Evolutionary conservation across 2,113 vertebrate species (phyloP), one percentile per base, ranked within the genome.

Genomic region (Podocnemis expansa): DNA sequence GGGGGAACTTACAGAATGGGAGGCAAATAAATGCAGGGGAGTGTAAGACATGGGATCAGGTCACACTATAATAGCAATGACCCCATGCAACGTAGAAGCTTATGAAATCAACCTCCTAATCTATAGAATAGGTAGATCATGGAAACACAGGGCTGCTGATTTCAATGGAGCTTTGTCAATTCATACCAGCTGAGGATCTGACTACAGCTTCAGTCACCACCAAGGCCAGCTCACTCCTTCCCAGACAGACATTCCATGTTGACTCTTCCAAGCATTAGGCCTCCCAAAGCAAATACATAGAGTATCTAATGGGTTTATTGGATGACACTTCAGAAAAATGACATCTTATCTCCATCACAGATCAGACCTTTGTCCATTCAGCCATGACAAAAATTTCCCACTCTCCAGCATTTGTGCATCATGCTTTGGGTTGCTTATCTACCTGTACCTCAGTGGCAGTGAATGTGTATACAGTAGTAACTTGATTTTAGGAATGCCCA

Each of bases 301-400:
- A 45, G 0, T 27, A 5, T 10, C 27, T 3, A 1, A 49, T 5
- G 34, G 56, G 51, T 31, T 56, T 43, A 34, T 16, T 6, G 52
- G 78, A 79, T 21, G 10, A 80, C 47, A 51, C 1, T 2, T 31
- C 76, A 16, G 1, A 19, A 56, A 31, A 78, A 52, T 0, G 10
- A 27, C 17, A 7, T 4, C 22, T 34, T 4, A 0, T 67, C 67
- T 45, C 13, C n/a, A 31, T 25, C 43, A 0, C 0, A 51, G n/a
- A n/a, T 3, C 19, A 38, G 79, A 51, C 3, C 31, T 14, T 54
- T 13, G 10, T 21, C 67, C 0, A 0, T 2, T 52, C 43, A 52
- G 49, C 55, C 63, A 5, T 0, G 34, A 5, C 80, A 76, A 38
- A 38, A 21, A n/a, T 24, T 63, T 85, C 82, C 78, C 16, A 41